Conservation (phyloP, 1,140 invertebrate species). For the fruit fly (Drosophila melanogaster) region Release_6_plus_ISO1_MT NT_033779.5:13580001-13580500, state of each 20-base stretch:
- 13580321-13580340: constrained; percentile 65
- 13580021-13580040: background rate
- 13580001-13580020: background rate
- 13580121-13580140: background rate
- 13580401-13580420: constrained; percentile 73
- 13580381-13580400: background rate
- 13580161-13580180: background rate
- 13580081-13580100: background rate
- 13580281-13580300: constrained; percentile 30
- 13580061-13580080: background rate
- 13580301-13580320: constrained; percentile 46
- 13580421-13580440: constrained; percentile 63
- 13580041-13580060: background rate
- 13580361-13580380: constrained; percentile 17
- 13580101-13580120: background rate
- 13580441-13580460: constrained; percentile 67
- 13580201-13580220: constrained; percentile 18
- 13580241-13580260: constrained; percentile 82
- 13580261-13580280: constrained; percentile 80
- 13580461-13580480: constrained; percentile 83
- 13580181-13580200: constrained; percentile 6
- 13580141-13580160: too few species aligned
- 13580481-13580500: constrained; percentile 67
- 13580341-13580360: constrained; percentile 68
- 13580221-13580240: constrained; percentile 76